These are phyloP conservation scores for Bimastos eiseni DNA, from an alignment of 2,888 invertebrate genomes.

Conservation along the genomic window DNA sequence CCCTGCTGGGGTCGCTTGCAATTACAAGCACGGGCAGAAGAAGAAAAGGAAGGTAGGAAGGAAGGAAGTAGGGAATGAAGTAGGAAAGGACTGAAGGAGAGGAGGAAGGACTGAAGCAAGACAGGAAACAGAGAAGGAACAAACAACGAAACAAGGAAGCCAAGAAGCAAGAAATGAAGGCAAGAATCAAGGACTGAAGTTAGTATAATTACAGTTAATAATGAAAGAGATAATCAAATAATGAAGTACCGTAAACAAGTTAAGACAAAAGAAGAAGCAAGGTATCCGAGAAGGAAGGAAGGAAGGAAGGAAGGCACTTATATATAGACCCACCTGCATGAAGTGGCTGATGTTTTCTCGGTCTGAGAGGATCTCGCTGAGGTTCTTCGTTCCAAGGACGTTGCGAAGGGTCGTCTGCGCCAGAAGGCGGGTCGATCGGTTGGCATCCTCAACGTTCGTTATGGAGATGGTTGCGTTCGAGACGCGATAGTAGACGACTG, in stretches of 20 bases:
- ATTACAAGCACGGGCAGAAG: no score
- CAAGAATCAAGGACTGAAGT: not conserved
- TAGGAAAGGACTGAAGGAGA: no score
- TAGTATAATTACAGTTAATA: no score
- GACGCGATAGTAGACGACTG: conserved; percentile 47
- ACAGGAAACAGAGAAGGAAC: not conserved
- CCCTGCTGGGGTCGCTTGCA: no score
- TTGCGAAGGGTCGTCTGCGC: no score
- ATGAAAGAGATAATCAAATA: no score
- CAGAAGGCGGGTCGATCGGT: conserved; percentile 38
- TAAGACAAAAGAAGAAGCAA: no score
- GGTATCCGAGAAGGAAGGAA: no score
- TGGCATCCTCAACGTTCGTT: conserved; percentile 55
- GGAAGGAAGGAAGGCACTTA: not conserved
- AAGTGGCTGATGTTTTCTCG: conserved; percentile 55
- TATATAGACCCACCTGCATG: conserved; percentile 48
- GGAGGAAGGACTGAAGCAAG: not conserved
- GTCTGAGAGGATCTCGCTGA: conserved; percentile 57
- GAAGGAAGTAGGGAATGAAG: no score
- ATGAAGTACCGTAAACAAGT: no score
- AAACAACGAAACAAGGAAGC: not conserved
- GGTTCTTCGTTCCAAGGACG: no score
- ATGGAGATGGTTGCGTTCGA: conserved; percentile 47
- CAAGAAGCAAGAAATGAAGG: not conserved
- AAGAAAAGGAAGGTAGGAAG: no score